Evolutionary conservation across 2,888 invertebrate genomes (phyloP), one percentile per base, ranked within the genome.

Genomic region (Scaptomyza tumidula): DNA sequence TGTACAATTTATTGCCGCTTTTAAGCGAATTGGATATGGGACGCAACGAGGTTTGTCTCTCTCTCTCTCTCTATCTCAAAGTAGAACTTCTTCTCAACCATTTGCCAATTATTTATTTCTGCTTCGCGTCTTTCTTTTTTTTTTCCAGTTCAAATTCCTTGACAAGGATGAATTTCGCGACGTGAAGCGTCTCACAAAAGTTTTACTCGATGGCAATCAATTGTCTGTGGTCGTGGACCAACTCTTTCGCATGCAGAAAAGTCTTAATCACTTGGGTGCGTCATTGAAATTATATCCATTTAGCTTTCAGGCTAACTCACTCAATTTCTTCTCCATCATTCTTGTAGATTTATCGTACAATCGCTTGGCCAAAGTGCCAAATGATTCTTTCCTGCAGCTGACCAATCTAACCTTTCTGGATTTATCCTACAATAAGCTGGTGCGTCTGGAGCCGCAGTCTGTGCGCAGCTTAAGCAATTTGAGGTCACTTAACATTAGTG

Each of bases 21-120:
- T 93, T 97, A 71, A 94, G 94, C 79, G 95, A 95, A 90, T 92
- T 97, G 81, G 96, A 97, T 92, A 93, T 97, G 82, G 96, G 96
- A 44, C 94, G 95, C 89, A 97, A 97, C 92, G 94, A 94, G 90
- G 92, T 92, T 80, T 80, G 86, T 87, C 57, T 39, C n/a, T 37
- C 35, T 2, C 1, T 19, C 19, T 37, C 35, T 2, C 1, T 19
- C 19, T 37, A 0, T 6, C 53, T 50, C 66, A 41, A 13, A 39
- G 35, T 9, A 29, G 29, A 35, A 43, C 57, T 43, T 48, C 24
- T 6, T 33, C 7, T 24, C 33, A 44, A n/a, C 37, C 35, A 57
- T 65, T 86, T 73, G 68, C 68, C 86, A 87, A 86, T 79, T 79
- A 74, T 78, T 70, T 60, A 60, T 61, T 52, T 19, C 33, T 10